Evolutionary conservation across 2,113 vertebrate species (phyloP).

Genomic region (Anguilla japonica): DNA sequence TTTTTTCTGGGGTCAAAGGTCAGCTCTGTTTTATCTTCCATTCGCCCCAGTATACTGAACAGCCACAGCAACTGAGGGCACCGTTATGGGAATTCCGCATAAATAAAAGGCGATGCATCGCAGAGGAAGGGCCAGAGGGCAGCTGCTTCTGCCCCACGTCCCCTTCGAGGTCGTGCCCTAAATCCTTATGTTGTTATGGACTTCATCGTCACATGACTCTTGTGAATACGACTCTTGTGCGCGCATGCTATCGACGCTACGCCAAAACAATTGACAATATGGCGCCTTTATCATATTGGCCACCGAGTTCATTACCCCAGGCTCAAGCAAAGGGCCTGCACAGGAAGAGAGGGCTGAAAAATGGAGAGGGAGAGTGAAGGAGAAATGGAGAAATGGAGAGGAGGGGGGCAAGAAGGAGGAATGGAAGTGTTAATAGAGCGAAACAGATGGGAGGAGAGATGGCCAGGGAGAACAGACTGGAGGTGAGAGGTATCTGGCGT

Average conservation of each 20-base stretch:
- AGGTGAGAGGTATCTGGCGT: constrained; percentile 23
- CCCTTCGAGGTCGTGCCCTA: neutral
- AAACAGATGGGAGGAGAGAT: constrained; percentile 16
- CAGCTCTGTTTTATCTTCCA: too few species aligned
- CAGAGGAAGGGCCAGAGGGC: neutral
- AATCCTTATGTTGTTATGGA: neutral
- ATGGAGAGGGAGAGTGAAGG: neutral
- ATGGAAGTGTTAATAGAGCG: neutral
- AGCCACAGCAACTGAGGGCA: neutral
- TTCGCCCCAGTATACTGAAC: neutral
- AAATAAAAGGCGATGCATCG: neutral
- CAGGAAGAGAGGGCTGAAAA: neutral
- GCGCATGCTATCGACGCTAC: neutral
- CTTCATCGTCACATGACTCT: constrained; percentile 12
- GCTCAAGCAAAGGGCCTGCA: neutral
- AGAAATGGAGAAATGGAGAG: neutral
- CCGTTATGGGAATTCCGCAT: neutral
- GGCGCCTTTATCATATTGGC: neutral
- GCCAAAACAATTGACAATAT: neutral
- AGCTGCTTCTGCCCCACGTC: neutral
- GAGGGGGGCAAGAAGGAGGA: neutral
- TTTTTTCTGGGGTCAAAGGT: neutral
- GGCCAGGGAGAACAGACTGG: constrained; percentile 32
- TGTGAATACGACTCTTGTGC: neutral
- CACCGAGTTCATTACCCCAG: neutral